Conservation (phyloP, 1,140 invertebrate genomes). For the Bombus soroeensis region DNA sequence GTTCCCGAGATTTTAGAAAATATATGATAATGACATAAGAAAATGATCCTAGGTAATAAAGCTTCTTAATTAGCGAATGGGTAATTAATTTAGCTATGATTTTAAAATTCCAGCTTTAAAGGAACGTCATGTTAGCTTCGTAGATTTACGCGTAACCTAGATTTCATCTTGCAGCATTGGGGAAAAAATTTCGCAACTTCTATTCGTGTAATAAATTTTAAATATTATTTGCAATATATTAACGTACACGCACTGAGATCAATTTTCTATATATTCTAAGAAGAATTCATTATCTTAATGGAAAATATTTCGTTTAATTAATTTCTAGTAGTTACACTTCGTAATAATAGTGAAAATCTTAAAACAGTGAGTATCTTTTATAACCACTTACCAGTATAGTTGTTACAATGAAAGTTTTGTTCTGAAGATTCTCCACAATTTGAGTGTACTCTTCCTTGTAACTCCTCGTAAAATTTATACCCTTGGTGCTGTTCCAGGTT, state of each 20-base stretch:
- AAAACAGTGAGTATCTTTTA: neutral
- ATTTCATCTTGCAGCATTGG: neutral
- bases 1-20: neutral
- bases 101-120: neutral
- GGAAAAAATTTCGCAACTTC: neutral
- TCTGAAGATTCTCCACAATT: slow-evolving; percentile 93
- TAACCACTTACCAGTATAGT: slow-evolving; percentile 91
- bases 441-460: slow-evolving; percentile 92
- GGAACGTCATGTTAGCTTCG: neutral
- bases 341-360: neutral
- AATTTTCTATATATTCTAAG: too few species aligned
- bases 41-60: neutral
- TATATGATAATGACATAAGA: neutral
- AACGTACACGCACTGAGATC: neutral
- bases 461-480: slow-evolving; percentile 95
- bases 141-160: neutral
- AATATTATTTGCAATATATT: neutral
- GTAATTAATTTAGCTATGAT: slow-evolving; percentile 7
- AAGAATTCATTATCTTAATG: too few species aligned
- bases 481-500: slow-evolving; percentile 93
- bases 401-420: slow-evolving; percentile 95
- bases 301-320: neutral
- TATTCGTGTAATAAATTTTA: neutral
- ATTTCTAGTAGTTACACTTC: neutral
- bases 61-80: neutral